These are phyloP conservation scores for Vanessa cardui DNA, from an alignment of 2,888 invertebrate genomes.

Conservation along the genomic window DNA sequence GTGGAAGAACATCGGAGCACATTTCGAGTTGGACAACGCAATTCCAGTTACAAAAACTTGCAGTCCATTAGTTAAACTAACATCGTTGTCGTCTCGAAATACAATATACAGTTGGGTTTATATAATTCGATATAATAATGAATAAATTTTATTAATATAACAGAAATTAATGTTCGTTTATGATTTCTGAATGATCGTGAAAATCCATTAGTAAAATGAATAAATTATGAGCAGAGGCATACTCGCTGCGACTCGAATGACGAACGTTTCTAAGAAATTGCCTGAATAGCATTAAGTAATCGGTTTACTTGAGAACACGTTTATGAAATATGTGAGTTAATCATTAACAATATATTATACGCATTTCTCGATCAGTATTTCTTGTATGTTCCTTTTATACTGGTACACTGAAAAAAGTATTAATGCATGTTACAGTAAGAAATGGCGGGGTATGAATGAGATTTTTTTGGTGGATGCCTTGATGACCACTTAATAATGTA, in stretches of 20 bases:
- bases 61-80: too few relatives aligned
- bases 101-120: neutral
- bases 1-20: too few relatives aligned
- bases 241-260: neutral
- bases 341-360: neutral
- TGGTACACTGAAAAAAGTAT: too few relatives aligned
- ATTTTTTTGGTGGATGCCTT: too few relatives aligned
- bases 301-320: slow-evolving; percentile 9
- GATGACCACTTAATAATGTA: too few relatives aligned
- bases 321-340: neutral
- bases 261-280: neutral
- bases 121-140: neutral
- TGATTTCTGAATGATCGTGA: slow-evolving; percentile 6
- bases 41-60: too few relatives aligned
- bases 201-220: slow-evolving; percentile 21
- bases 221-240: slow-evolving; percentile 23
- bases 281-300: neutral
- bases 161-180: neutral
- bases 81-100: too few relatives aligned
- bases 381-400: too few relatives aligned
- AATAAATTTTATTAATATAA: neutral
- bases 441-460: too few relatives aligned
- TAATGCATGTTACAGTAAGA: too few relatives aligned
- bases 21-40: too few relatives aligned
- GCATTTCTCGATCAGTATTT: neutral